phyloP scores from a whole-genome alignment of 2,113 vertebrate genomes.

The Cariama cristata region DNA sequence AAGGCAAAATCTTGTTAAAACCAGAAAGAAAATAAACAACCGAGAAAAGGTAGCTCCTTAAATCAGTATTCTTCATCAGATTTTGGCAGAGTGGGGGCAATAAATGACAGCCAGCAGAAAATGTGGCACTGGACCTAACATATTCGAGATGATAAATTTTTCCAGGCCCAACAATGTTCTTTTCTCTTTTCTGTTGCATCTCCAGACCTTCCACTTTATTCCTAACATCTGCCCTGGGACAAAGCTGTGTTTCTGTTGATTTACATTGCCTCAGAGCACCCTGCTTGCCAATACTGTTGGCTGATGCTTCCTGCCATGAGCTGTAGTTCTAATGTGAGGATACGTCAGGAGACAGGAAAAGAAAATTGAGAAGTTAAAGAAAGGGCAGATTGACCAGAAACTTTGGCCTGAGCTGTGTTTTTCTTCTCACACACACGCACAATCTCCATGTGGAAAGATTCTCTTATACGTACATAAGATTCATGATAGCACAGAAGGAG shows the following conservation, averaged over 20 bases:
- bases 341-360: background rate
- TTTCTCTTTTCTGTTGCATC: background rate
- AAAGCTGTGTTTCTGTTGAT: background rate
- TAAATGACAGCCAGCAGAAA: background rate
- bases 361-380: background rate
- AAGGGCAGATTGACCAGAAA: background rate
- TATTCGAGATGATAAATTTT: background rate
- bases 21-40: background rate
- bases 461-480: background rate
- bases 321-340: background rate
- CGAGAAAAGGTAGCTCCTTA: background rate
- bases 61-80: background rate
- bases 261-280: background rate
- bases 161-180: background rate
- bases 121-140: background rate
- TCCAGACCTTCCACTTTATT: background rate
- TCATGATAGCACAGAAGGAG: background rate
- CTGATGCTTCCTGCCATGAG: background rate
- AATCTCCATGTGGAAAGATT: background rate
- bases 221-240: background rate
- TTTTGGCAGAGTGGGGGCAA: background rate
- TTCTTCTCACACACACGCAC: accelerated
- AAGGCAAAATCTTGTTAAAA: background rate
- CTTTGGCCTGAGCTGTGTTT: background rate
- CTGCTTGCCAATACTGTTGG: background rate